Conservation (phyloP, 1,140 invertebrate genomes). For the Adelges cooleyi region DNA sequence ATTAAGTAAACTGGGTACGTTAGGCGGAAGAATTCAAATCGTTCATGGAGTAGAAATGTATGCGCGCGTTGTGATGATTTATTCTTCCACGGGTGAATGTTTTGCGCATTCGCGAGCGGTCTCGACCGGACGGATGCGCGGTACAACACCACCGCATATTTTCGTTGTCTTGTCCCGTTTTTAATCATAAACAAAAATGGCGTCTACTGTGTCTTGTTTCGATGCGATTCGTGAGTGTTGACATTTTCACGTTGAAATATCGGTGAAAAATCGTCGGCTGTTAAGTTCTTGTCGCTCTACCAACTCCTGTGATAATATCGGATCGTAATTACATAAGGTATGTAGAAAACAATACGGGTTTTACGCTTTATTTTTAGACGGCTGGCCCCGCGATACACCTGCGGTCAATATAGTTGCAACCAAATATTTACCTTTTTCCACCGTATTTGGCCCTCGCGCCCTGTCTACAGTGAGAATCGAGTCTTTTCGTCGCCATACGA, state of each 20-base stretch:
- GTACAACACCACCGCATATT: conserved; percentile 5
- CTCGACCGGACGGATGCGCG: conserved; percentile 13
- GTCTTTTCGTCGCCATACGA: no score
- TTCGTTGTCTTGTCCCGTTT: conserved; percentile 28
- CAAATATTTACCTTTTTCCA: no score
- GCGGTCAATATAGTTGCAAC: no score
- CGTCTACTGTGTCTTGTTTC: conserved; percentile 12
- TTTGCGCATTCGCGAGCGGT: not conserved
- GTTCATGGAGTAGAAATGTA: conserved; percentile 2
- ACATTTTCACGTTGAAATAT: conserved; percentile 2
- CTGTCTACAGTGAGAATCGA: no score
- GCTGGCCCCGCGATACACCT: no score
- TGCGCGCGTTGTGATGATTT: not conserved
- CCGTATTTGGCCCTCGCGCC: no score
- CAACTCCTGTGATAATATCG: conserved; percentile 17
- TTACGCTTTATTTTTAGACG: no score
- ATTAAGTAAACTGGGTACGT: no score
- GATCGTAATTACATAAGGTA: conserved; percentile 1
- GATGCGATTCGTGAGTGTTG: conserved; percentile 16
- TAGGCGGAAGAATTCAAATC: no score
- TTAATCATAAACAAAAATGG: conserved; percentile 28
- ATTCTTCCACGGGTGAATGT: conserved; percentile 8
- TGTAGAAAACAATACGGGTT: not conserved
- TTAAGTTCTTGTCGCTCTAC: not conserved
- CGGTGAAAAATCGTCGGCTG: not conserved